Percentiles rank a stretch among this genome's conserved stretches.
phyloP scores from a whole-genome alignment of 2,113 vertebrate genomes.

The Lipotes vexillifer region DNA sequence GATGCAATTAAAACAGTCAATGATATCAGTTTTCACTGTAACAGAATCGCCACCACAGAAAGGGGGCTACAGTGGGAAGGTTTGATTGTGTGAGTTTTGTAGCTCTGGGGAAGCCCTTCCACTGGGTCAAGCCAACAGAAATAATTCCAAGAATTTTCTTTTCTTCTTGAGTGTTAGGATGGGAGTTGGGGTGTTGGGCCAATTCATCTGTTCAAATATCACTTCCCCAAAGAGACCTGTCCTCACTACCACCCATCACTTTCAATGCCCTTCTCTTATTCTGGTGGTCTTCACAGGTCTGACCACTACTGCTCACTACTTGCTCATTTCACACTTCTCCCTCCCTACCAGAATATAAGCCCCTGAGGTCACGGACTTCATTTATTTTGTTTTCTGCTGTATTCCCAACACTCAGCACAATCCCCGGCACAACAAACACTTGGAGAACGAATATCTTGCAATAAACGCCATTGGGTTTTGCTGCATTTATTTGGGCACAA shows the following conservation, averaged over 20 bases:
- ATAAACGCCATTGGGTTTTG: neutral
- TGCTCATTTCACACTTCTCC: no score
- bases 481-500: neutral
- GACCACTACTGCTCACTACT: fast-evolving
- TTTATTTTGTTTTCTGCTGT: neutral
- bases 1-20: neutral
- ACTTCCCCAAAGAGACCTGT: neutral
- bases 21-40: neutral
- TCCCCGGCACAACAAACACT: neutral
- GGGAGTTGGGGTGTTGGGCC: neutral
- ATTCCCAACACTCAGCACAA: neutral
- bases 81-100: neutral
- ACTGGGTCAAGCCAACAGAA: neutral
- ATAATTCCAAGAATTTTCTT: neutral
- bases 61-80: neutral
- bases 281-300: neutral
- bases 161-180: neutral
- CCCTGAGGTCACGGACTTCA: neutral
- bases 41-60: neutral
- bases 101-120: neutral
- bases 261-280: no score
- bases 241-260: fast-evolving
- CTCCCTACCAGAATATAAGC: neutral
- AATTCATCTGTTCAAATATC: neutral
- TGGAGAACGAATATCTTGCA: neutral